Conservation (phyloP, 2,113 vertebrate species). For the rabbit (Oryctolagus cuniculus) region mOryCun1.1 NC_091432.1:49633501-49634000, state of each 20-base stretch:
- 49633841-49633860: constrained; percentile 48
- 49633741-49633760: constrained; percentile 22
- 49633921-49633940: not conserved
- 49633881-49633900: not conserved
- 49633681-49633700: constrained; percentile 56
- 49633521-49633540: too few relatives aligned
- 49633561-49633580: too few relatives aligned
- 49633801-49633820: constrained; percentile 16
- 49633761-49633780: constrained; percentile 53
- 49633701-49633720: constrained; percentile 42
- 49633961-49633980: too few relatives aligned
- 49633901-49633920: not conserved
- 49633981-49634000: too few relatives aligned
- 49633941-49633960: constrained; percentile 9
- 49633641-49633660: too few relatives aligned
- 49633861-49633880: constrained; percentile 43
- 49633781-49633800: constrained; percentile 60
- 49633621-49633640: too few relatives aligned
- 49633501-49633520: too few relatives aligned
- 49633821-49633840: constrained; percentile 58
- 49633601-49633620: too few relatives aligned
- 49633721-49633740: constrained; percentile 55
- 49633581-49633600: too few relatives aligned
- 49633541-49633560: too few relatives aligned
- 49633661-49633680: too few relatives aligned